Evolutionary conservation across 2,113 vertebrate genomes (phyloP), one percentile per base, ranked within the genome.

Genomic region (Mesitornis unicolor): DNA sequence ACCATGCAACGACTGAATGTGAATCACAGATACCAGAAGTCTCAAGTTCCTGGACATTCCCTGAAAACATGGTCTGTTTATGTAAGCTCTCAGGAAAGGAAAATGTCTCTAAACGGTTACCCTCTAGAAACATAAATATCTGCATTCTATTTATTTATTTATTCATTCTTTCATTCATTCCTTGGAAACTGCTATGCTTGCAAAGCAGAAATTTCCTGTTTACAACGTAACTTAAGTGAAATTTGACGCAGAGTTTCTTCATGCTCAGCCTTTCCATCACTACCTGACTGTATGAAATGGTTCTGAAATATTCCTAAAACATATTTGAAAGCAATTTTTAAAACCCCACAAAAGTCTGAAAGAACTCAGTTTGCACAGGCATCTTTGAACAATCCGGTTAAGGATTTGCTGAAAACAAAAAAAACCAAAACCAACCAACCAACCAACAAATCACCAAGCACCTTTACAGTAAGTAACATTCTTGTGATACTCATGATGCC

Each of bases 1-100:
- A 54, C 31, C 20, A 1, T 16, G 33, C 25, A 24, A 16, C 0
- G 1, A 50, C 15, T 59, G 22, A 29, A 47, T 4, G 3, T 7
- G 24, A 67, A 87, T 42, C 18, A 16, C 22, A 78, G 15, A 17
- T 63, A 84, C 17, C 51, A 18, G 25, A 87, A 89, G 40, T 29
- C 22, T 74, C 10, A 78, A 78, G 38, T 56, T 26, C 14, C 22
- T n/a, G 12, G 14, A 71, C n/a, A 5, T 31, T 68, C 87, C 40
- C 65, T 71, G n/a, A 85, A 91, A 86, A 75, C 5, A 35, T 0
- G 0, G 50, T 59, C 42, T 28, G n/a, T 51, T 75, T 48, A 71
- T 7, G 51, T 6, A 78, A 60, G n/a, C 11, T 19, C 29, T 71
- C 6, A 40, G 26, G 43, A 87, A 74, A 75, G 9, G 22, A 73